Evolutionary conservation across 2,113 vertebrate genomes (phyloP), one percentile per base, ranked within the genome.

Genomic region (Nycticorax nycticorax): DNA sequence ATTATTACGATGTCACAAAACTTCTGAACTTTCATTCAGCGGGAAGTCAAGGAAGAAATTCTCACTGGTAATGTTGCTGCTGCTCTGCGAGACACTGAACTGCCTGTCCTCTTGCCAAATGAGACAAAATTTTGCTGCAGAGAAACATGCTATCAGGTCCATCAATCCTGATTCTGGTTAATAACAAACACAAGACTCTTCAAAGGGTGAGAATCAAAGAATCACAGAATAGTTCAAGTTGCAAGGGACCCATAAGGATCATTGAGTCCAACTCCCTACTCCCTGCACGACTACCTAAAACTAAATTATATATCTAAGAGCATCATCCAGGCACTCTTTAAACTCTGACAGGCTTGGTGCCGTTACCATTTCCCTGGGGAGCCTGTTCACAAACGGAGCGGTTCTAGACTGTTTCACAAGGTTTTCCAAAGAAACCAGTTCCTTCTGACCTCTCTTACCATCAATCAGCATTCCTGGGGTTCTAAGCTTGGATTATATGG

Each of bases 341-440:
- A 82, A n/a, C 16, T 63, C 52, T 63, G 71, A 74, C 0, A 5
- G 60, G 41, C 68, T 45, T 63, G 32, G 41, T 39, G 85, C 48
- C 0, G 0, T 71, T 43, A 86, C 20, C 26, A 73, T 22, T 76
- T 72, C 39, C 63, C 30, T 62, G 0, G 7, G 28, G 30, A 94
- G 15, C 15, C 64, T 77, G 17, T 80, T 77, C 4, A 4, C 41
- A 75, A 37, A 28, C 3, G 2, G 19, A 76, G 47, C 39, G n/a
- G 39, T 93, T 96, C 76, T 90, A 77, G 59, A 53, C 14, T 76
- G 27, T 74, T 92, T 62, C 41, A 74, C 17, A 74, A 59, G 9
- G 22, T 66, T 76, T 92, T 56, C 64, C 52, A 81, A 71, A 91
- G 43, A 94, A 84, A 91, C 3, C 27, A 39, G 22, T 37, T 93